Conservation (phyloP, 2,797 vertebrate genomes). For the Distichodus sexfasciatus region DNA sequence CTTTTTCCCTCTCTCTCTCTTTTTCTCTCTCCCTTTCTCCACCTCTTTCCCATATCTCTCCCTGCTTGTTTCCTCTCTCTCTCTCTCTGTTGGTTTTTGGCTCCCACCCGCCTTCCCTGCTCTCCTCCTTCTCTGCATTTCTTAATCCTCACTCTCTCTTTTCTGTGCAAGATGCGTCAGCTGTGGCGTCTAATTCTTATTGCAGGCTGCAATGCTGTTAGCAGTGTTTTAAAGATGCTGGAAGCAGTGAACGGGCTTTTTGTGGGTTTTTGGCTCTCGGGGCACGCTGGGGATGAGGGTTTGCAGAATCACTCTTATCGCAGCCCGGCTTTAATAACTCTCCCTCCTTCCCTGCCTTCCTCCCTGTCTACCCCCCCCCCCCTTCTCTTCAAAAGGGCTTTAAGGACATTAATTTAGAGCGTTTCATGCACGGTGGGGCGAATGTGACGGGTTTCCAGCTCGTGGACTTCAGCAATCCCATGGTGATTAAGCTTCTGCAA, state of each 20-base stretch:
- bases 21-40: slow-evolving; percentile 4
- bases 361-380: not conserved
- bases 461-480: slow-evolving; percentile 94
- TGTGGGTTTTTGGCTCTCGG: slow-evolving; percentile 34
- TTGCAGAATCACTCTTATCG: slow-evolving; percentile 44
- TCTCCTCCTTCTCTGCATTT: not conserved
- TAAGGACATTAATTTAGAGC: slow-evolving; percentile 96
- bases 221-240: slow-evolving; percentile 46
- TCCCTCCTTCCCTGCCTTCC: not conserved
- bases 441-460: slow-evolving; percentile 98
- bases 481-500: slow-evolving; percentile 96
- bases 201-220: slow-evolving; percentile 30
- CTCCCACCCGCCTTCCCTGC: not conserved
- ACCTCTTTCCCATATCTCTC: not conserved
- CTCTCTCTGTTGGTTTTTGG: not conserved
- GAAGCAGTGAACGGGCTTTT: slow-evolving; percentile 26
- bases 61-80: not conserved
- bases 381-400: slow-evolving; percentile 81
- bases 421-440: slow-evolving; percentile 97
- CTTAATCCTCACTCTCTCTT: not conserved
- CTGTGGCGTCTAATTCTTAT: slow-evolving; percentile 45
- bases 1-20: slow-evolving; percentile 12
- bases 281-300: slow-evolving; percentile 40
- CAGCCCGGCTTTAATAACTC: slow-evolving; percentile 36
- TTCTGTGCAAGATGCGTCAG: slow-evolving; percentile 34